Conservation (phyloP, 1,140 invertebrate genomes). For the Linepithema humile region DNA sequence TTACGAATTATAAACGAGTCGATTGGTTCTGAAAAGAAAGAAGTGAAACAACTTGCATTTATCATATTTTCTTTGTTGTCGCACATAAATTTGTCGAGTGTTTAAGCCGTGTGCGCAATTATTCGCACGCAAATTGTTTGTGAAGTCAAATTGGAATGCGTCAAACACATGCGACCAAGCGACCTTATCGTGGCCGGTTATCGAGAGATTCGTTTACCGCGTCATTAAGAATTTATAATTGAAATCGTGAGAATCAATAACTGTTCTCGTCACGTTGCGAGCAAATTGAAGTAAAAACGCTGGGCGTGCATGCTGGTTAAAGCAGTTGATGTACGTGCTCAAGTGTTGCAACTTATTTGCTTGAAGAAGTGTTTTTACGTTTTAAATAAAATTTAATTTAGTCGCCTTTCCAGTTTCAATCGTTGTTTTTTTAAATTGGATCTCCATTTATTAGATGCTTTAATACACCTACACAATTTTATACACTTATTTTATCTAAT, state of each 20-base stretch:
- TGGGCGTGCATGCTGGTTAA: neutral
- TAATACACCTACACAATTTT: no score
- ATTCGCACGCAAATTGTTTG: conserved; percentile 8
- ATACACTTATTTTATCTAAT: no score
- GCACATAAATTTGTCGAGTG: neutral
- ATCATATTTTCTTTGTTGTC: neutral
- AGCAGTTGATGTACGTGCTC: conserved; percentile 40
- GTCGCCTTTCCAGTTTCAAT: neutral
- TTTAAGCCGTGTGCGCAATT: neutral
- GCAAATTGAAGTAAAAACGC: conserved; percentile 33
- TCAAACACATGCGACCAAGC: neutral
- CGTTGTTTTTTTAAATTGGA: neutral
- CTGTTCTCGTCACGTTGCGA: neutral
- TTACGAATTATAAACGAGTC: neutral
- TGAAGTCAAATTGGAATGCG: conserved; percentile 32
- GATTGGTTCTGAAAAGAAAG: neutral
- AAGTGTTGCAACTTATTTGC: conserved; percentile 1
- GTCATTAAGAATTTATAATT: conserved; percentile 58
- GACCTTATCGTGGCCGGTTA: conserved; percentile 1
- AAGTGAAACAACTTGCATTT: neutral
- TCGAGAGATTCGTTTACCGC: conserved; percentile 29
- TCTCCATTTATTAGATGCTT: neutral
- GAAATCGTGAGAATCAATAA: conserved; percentile 43
- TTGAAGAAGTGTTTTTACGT: neutral
- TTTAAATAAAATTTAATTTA: neutral